Conservation (phyloP, 2,113 vertebrate genomes). For the Lamprotornis superbus region DNA sequence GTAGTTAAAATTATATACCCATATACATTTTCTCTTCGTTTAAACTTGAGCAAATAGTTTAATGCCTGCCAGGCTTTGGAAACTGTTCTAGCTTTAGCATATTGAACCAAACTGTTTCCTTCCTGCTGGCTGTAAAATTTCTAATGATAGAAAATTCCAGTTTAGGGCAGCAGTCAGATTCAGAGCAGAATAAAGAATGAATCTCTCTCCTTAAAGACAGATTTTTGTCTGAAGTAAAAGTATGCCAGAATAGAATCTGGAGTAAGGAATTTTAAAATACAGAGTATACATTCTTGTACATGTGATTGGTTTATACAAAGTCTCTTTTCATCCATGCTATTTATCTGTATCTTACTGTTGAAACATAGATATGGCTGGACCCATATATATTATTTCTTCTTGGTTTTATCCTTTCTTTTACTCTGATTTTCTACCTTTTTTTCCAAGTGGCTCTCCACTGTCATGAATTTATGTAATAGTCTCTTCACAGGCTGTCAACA, state of each 20-base stretch:
- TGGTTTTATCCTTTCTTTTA: conserved; percentile 18
- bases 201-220: background rate
- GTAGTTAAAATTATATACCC: background rate
- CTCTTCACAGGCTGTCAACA: conserved; percentile 34
- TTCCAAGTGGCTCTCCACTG: conserved; percentile 48
- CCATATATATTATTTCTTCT: conserved; percentile 42
- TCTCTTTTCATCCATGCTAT: background rate
- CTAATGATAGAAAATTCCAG: background rate
- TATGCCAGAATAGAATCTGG: conserved; percentile 56
- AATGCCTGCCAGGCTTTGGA: background rate
- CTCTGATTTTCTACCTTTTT: background rate
- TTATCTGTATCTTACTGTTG: conserved; percentile 7
- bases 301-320: background rate
- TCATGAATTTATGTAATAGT: conserved; percentile 13
- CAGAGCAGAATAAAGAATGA: background rate
- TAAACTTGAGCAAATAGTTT: background rate
- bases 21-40: background rate
- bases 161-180: background rate
- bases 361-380: conserved; percentile 51
- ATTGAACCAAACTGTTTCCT: conserved; percentile 12
- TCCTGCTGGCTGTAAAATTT: background rate
- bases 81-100: conserved; percentile 18
- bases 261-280: conserved; percentile 52
- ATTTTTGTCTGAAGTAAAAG: background rate
- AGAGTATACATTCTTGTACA: background rate